These are phyloP conservation scores for Metridium senile DNA, from an alignment of 92 coral and sea anemone genomes.

Conservation along the genomic window DNA sequence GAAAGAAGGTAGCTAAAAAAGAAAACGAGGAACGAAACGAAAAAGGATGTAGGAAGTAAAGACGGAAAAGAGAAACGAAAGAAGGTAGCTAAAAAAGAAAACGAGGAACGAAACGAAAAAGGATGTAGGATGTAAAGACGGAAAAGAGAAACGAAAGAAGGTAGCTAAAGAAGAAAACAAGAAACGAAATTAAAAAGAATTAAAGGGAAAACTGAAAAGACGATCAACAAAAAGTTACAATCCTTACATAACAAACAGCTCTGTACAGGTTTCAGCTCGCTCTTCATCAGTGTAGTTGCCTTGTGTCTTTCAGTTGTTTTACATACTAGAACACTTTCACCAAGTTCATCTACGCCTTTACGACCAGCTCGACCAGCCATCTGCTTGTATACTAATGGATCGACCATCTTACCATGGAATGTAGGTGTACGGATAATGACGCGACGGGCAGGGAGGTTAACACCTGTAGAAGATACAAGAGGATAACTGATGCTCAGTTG, in stretches of 20 bases:
- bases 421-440: conserved; percentile 97
- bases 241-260: conserved; percentile 90
- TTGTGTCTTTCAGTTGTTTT: conserved; percentile 85
- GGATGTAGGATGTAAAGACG: too few relatives aligned
- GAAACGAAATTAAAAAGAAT: neutral
- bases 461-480: conserved; percentile 55
- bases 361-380: conserved; percentile 99
- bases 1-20: too few relatives aligned
- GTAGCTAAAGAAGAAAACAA: neutral
- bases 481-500: neutral
- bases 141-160: neutral
- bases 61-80: too few relatives aligned
- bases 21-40: too few relatives aligned
- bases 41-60: too few relatives aligned
- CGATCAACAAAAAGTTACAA: too few relatives aligned
- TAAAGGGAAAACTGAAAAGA: neutral
- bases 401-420: conserved; percentile 89
- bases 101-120: too few relatives aligned
- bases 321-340: conserved; percentile 93
- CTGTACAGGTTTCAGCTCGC: conserved; percentile 84
- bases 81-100: too few relatives aligned
- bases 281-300: conserved; percentile 73
- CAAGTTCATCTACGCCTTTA: conserved; percentile 94
- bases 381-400: conserved; percentile 92
- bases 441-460: conserved; percentile 98